Conservation (phyloP, 2,888 invertebrate species). For the Hirudinaria manillensis region DNA sequence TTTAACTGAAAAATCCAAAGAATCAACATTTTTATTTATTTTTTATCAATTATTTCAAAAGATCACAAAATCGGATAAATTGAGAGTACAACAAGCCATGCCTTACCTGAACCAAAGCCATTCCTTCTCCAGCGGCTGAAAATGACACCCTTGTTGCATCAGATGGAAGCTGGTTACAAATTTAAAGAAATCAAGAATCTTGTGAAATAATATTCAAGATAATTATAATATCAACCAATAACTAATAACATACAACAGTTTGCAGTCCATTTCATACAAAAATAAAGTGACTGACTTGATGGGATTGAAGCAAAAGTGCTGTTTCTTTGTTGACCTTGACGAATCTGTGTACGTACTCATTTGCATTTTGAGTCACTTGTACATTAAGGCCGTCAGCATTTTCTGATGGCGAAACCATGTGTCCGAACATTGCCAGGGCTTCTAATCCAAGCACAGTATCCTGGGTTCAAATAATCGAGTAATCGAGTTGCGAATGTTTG, state of each 20-base stretch:
- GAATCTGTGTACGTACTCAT: constrained; percentile 41
- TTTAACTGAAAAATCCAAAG: background rate
- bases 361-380: constrained; percentile 33
- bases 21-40: background rate
- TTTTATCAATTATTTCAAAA: too few relatives aligned
- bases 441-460: constrained; percentile 43
- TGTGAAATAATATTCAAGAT: background rate
- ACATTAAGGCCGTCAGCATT: constrained; percentile 34
- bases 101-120: constrained; percentile 23
- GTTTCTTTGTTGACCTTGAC: constrained; percentile 45
- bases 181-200: background rate
- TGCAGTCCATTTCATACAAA: background rate
- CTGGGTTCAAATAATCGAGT: background rate
- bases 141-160: constrained; percentile 23
- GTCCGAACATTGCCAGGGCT: constrained; percentile 52
- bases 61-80: too few relatives aligned
- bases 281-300: constrained; percentile 43
- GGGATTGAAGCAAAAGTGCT: constrained; percentile 49
- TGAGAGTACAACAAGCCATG: background rate
- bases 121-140: constrained; percentile 24
- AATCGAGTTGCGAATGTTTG: too few relatives aligned
- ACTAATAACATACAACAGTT: background rate
- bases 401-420: constrained; percentile 43
- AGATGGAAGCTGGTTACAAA: background rate
- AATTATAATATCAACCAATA: background rate